Evolutionary conservation across 2,797 vertebrate genomes (phyloP).

Genomic region (Peromyscus aztecus): DNA sequence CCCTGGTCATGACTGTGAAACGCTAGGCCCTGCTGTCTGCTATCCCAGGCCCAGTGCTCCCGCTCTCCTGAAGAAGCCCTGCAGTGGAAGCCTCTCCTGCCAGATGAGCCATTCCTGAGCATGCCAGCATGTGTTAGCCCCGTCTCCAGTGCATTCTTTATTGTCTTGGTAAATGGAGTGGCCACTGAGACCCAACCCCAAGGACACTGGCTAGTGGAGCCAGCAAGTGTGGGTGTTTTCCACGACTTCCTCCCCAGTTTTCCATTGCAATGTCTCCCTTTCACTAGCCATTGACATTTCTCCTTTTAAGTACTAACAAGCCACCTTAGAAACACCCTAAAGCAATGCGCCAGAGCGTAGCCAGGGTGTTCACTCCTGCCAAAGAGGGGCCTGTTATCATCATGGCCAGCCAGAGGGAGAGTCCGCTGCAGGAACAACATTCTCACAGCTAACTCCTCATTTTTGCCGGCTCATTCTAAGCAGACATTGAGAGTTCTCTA

Average conservation of each 20-base stretch:
- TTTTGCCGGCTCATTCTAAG: background rate
- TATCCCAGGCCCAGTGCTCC: background rate
- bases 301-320: background rate
- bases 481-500: background rate
- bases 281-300: background rate
- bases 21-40: background rate
- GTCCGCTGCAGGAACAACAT: background rate
- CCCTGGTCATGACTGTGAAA: background rate
- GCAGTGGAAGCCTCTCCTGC: background rate
- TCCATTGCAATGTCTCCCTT: background rate
- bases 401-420: too few species aligned
- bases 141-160: background rate
- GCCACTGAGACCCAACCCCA: too few species aligned
- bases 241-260: background rate
- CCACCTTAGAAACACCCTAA: background rate
- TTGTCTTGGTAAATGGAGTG: background rate
- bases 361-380: background rate
- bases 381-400: too few species aligned
- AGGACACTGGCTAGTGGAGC: background rate
- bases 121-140: background rate
- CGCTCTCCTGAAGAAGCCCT: background rate
- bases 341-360: background rate
- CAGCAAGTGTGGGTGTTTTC: background rate
- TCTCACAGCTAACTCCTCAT: background rate
- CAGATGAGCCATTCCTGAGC: background rate